Conservation (phyloP, 1,140 invertebrate species). For the Drosophila bipectinata region DNA sequence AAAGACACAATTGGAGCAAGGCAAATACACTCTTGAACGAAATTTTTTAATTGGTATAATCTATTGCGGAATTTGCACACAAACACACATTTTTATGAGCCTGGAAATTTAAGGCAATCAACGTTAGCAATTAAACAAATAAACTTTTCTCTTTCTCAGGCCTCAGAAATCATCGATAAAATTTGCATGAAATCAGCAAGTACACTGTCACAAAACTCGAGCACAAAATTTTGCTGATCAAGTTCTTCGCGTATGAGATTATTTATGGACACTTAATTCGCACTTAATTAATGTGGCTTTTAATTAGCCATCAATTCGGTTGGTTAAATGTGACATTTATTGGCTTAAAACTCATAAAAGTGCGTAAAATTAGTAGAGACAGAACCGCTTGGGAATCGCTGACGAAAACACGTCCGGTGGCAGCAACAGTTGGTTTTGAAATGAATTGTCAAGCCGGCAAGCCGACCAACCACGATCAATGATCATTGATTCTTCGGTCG, state of each 20-base stretch:
- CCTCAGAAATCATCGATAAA: conserved; percentile 21
- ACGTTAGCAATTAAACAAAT: conserved; percentile 65
- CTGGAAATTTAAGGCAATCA: conserved; percentile 69
- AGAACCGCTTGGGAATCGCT: conserved; percentile 1
- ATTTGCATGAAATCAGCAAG: conserved; percentile 66
- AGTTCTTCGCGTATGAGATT: background rate
- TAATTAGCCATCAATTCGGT: conserved; percentile 36
- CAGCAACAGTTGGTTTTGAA: conserved; percentile 78
- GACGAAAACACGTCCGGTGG: conserved; percentile 34
- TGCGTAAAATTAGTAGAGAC: conserved; percentile 10
- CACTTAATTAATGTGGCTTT: conserved; percentile 41
- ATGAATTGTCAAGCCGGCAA: conserved; percentile 49
- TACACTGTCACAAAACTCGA: conserved; percentile 14
- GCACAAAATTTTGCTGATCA: background rate
- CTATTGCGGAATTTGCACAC: conserved; percentile 57
- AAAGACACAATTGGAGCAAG: conserved; percentile 62
- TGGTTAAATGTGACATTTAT: conserved; percentile 9
- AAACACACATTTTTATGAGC: conserved; percentile 13
- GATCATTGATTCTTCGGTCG: conserved; percentile 30
- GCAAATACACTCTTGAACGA: conserved; percentile 34
- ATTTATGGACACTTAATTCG: conserved; percentile 4
- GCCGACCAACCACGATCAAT: conserved; percentile 1
- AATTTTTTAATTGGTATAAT: conserved; percentile 72
- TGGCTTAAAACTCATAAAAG: background rate
- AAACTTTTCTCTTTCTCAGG: conserved; percentile 22